Conservation (phyloP, 2,888 invertebrate species). For the Agrotis ipsilon region DNA sequence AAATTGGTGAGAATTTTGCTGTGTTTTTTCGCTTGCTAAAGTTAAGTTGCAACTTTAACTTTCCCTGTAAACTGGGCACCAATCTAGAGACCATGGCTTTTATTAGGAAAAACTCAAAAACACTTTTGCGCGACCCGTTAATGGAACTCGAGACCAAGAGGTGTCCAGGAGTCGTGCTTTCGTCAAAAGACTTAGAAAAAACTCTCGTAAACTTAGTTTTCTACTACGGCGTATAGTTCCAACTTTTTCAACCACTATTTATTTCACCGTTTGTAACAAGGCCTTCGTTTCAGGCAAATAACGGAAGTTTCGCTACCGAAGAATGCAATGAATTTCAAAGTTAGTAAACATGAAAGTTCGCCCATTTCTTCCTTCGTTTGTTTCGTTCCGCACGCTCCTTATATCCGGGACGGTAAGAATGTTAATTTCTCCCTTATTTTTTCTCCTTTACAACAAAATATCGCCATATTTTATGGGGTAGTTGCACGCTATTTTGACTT, state of each 20-base stretch:
- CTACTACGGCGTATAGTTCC: too few species aligned
- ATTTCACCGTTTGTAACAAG: neutral
- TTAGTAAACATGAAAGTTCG: slow-evolving; percentile 76
- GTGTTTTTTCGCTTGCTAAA: neutral
- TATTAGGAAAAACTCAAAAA: too few species aligned
- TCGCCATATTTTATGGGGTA: slow-evolving; percentile 87
- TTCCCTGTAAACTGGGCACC: too few species aligned
- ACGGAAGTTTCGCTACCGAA: slow-evolving; percentile 65
- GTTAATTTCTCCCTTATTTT: slow-evolving; percentile 78
- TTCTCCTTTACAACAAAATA: slow-evolving; percentile 77
- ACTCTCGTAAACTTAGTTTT: too few species aligned
- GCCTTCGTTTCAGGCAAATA: slow-evolving; percentile 16
- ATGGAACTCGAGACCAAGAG: too few species aligned
- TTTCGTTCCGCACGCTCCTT: slow-evolving; percentile 82
- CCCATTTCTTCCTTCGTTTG: slow-evolving; percentile 70
- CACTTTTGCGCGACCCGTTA: too few species aligned
- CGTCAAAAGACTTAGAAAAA: too few species aligned
- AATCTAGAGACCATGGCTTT: too few species aligned
- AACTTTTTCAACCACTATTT: neutral
- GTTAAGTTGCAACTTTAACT: neutral
- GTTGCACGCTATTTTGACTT: slow-evolving; percentile 87
- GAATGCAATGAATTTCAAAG: slow-evolving; percentile 77
- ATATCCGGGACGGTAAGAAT: slow-evolving; percentile 83
- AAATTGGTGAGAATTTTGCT: neutral
- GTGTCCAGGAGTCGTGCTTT: too few species aligned